Evolutionary conservation across 2,113 vertebrate species (phyloP).

Genomic region (Gallinago paraguaiae): DNA sequence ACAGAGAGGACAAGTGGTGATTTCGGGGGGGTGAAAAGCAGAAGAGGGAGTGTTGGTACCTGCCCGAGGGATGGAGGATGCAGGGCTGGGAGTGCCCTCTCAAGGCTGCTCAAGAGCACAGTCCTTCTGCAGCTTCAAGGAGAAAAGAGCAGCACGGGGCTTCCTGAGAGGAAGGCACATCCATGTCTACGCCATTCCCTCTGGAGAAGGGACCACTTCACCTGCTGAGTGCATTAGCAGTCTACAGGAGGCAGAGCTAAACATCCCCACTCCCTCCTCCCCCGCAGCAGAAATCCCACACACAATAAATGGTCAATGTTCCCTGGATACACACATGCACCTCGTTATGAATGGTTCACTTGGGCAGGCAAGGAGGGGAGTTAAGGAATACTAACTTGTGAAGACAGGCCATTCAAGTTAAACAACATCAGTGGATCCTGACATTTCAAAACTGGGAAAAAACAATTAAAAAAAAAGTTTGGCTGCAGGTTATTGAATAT

Average conservation of each 20-base stretch:
- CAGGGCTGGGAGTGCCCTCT: not conserved
- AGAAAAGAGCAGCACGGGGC: not conserved
- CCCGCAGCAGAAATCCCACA: not conserved
- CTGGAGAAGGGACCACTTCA: not conserved
- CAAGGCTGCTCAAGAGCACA: not conserved
- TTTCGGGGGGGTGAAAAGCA: not conserved
- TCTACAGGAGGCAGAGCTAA: not conserved
- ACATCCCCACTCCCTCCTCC: not conserved
- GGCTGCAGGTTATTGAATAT: not conserved
- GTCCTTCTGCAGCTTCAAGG: accelerated
- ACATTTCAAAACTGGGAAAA: not conserved
- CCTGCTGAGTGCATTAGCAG: not conserved
- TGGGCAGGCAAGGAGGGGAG: not conserved
- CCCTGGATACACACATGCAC: not conserved
- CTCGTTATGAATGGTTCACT: not conserved
- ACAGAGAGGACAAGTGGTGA: not conserved
- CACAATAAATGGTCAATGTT: not conserved
- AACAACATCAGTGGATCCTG: not conserved
- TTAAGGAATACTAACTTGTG: not conserved
- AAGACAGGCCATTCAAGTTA: not conserved
- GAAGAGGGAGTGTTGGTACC: not conserved
- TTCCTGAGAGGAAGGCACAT: not conserved
- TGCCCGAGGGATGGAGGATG: not conserved
- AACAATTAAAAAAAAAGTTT: not conserved
- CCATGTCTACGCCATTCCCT: accelerated